Percentiles rank a stretch among this genome's conserved stretches.
phyloP scores from a whole-genome alignment of 2,113 vertebrate species.

The Phaethornis superciliosus region DNA sequence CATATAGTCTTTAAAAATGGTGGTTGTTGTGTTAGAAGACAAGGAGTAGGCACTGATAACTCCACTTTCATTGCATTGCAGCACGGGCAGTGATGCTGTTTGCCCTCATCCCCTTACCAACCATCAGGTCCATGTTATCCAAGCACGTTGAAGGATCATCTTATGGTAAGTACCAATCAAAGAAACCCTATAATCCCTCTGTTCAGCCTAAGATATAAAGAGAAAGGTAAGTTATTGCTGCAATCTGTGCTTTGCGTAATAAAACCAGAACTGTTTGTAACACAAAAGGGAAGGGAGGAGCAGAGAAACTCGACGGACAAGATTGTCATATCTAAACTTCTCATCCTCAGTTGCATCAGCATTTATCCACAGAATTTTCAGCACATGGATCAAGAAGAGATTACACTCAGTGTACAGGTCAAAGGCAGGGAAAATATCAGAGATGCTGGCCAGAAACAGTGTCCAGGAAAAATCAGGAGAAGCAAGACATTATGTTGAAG shows the following conservation, averaged over 20 bases:
- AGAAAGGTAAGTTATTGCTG: not conserved
- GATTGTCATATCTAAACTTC: not conserved
- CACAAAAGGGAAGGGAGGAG: slow-evolving; percentile 14
- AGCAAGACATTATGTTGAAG: not conserved
- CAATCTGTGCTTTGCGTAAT: not conserved
- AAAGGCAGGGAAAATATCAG: not conserved
- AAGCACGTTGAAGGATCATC: slow-evolving; percentile 85
- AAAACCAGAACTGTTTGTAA: not conserved
- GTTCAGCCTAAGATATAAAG: not conserved
- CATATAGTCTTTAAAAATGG: not conserved
- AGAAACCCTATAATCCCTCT: not conserved
- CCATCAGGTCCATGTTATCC: slow-evolving; percentile 90
- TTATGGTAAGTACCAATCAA: slow-evolving; percentile 80
- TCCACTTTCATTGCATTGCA: slow-evolving; percentile 63
- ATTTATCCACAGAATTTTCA: not conserved
- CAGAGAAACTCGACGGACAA: slow-evolving; percentile 9
- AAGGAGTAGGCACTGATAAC: not conserved
- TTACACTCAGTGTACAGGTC: not conserved
- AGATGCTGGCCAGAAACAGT: not conserved
- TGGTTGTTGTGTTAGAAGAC: not conserved
- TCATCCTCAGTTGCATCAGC: not conserved
- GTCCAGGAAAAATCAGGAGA: not conserved
- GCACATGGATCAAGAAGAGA: not conserved
- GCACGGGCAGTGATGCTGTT: slow-evolving; percentile 89
- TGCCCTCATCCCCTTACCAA: slow-evolving; percentile 91